These are phyloP conservation scores for Podocnemis expansa DNA, from an alignment of 2,113 vertebrate genomes.

Conservation along the genomic window DNA sequence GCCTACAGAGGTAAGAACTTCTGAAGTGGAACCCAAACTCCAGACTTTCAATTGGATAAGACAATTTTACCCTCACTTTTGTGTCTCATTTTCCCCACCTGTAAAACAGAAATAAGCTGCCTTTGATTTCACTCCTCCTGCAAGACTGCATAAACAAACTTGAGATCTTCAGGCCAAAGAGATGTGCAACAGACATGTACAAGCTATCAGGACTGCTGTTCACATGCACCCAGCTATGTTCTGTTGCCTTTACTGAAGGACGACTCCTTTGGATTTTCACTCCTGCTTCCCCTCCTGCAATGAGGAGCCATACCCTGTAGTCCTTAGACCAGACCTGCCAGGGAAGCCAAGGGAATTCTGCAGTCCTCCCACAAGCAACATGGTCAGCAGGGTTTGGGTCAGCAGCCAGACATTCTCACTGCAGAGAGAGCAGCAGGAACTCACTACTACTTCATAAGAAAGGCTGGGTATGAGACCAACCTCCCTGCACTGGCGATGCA, in stretches of 20 bases:
- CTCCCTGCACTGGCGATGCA: background rate
- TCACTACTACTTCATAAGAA: background rate
- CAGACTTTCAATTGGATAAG: background rate
- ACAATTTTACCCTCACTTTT: background rate
- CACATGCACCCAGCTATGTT: background rate
- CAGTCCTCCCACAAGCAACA: background rate
- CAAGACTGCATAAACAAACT: background rate
- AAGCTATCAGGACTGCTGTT: background rate
- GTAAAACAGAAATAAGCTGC: background rate
- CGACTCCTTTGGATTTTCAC: background rate
- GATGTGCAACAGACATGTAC: background rate
- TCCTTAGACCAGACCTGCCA: background rate
- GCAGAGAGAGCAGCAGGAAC: background rate
- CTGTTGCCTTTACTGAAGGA: background rate
- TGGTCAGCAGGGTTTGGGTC: background rate
- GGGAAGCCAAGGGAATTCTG: background rate
- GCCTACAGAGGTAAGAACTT: background rate
- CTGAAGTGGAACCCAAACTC: background rate
- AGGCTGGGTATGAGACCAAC: background rate
- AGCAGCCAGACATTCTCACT: background rate
- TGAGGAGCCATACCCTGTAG: background rate
- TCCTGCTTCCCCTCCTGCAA: background rate
- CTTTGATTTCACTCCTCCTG: background rate
- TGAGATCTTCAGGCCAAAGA: background rate
- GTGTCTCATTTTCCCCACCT: background rate